Conservation (phyloP, 2,888 invertebrate genomes). For the Drosophila sordidula region DNA sequence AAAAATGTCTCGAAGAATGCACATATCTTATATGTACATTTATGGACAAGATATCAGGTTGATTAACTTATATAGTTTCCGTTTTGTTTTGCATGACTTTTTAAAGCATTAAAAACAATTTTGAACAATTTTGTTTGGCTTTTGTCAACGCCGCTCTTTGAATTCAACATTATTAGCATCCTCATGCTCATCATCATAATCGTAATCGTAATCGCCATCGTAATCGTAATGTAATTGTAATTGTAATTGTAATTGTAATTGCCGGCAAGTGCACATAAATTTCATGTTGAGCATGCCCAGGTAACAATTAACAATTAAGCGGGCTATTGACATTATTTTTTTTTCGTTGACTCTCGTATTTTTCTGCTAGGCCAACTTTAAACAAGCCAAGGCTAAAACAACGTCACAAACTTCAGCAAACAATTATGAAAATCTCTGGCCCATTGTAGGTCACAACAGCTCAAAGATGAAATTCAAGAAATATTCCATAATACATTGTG, state of each 20-base stretch:
- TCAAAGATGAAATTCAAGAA: background rate
- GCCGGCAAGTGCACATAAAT: slow-evolving; percentile 33
- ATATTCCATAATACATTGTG: background rate
- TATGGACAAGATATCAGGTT: slow-evolving; percentile 19
- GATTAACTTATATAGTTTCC: slow-evolving; percentile 15
- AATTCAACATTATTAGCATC: slow-evolving; percentile 28
- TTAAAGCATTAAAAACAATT: slow-evolving; percentile 32
- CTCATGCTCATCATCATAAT: slow-evolving; percentile 12
- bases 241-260: slow-evolving; percentile 37
- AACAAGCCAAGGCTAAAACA: slow-evolving; percentile 41
- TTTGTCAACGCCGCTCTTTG: slow-evolving; percentile 37
- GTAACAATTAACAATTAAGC: slow-evolving; percentile 53
- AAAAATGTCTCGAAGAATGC: slow-evolving; percentile 10
- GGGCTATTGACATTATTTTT: slow-evolving; percentile 49
- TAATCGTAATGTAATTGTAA: slow-evolving; percentile 18
- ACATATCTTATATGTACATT: background rate
- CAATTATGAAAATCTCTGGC: slow-evolving; percentile 32
- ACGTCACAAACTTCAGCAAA: slow-evolving; percentile 8
- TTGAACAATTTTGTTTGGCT: slow-evolving; percentile 27
- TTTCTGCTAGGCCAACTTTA: slow-evolving; percentile 29
- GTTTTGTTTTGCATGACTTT: slow-evolving; percentile 20
- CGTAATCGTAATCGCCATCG: slow-evolving; percentile 21
- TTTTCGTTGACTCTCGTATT: background rate
- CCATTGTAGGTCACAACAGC: slow-evolving; percentile 33
- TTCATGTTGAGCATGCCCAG: slow-evolving; percentile 30